A percentile compares a stretch with the other conserved stretches of the same genome.
phyloP scores from a whole-genome alignment of 2,797 vertebrate species.

The Passerculus sandwichensis region DNA sequence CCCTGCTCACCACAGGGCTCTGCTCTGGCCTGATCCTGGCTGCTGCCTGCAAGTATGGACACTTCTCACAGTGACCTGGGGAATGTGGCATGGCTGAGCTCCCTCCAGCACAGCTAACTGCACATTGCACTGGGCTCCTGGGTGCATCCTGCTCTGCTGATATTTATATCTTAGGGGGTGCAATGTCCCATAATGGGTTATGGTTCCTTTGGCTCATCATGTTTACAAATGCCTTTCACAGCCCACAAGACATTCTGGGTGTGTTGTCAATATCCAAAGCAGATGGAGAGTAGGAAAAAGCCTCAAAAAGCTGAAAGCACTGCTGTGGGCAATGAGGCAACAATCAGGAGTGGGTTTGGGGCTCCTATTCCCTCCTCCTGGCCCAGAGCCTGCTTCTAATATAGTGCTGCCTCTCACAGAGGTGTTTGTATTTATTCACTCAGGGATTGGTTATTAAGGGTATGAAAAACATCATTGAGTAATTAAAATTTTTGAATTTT shows the following conservation, averaged over 20 bases:
- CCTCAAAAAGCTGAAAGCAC: background rate
- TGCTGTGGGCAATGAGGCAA: background rate
- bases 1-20: conserved; percentile 83
- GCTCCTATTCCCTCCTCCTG: background rate
- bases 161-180: background rate
- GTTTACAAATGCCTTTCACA: background rate
- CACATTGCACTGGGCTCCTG: background rate
- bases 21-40: conserved; percentile 81
- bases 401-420: background rate
- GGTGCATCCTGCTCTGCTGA: background rate
- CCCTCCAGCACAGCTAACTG: background rate
- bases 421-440: background rate
- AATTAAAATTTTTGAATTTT: conserved; percentile 20
- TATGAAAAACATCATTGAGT: background rate
- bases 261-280: background rate
- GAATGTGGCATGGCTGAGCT: background rate
- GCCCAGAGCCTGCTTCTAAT: background rate
- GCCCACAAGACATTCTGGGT: background rate
- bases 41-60: conserved; percentile 80
- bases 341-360: background rate
- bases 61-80: conserved; percentile 43
- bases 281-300: background rate
- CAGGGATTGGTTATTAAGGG: conserved; percentile 2
- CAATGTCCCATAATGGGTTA: background rate
- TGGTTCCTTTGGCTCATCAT: background rate